Percentiles rank a stretch among this genome's conserved stretches.
Conservation (phyloP, 2,797 vertebrate genomes). For the Salmo trutta region DNA sequence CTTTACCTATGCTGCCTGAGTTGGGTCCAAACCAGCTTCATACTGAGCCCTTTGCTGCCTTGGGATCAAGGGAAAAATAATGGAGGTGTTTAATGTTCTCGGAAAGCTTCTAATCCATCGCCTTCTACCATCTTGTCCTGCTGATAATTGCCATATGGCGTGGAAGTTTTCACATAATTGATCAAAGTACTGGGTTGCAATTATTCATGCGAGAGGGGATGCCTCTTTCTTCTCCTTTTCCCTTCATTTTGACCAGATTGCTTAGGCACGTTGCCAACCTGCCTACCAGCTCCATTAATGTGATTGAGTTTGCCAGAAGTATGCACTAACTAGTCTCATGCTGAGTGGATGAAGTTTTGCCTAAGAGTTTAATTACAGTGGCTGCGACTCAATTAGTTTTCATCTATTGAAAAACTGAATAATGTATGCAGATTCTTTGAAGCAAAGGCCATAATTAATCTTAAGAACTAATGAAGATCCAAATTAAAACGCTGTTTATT, state of each 20-base stretch:
- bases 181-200: conserved; percentile 56
- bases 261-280: conserved; percentile 57
- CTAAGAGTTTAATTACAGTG: conserved; percentile 59
- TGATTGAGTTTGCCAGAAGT: conserved; percentile 65
- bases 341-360: conserved; percentile 60
- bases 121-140: conserved; percentile 46
- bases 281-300: conserved; percentile 60
- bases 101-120: conserved; percentile 42
- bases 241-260: conserved; percentile 60
- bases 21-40: conserved; percentile 15
- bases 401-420: conserved; percentile 52
- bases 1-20: conserved; percentile 18
- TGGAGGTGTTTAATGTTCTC: conserved; percentile 30
- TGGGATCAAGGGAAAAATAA: conserved; percentile 50
- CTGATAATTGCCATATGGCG: conserved; percentile 60
- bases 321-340: conserved; percentile 64
- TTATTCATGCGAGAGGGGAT: conserved; percentile 50
- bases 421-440: conserved; percentile 41
- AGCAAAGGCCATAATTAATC: conserved; percentile 32
- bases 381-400: conserved; percentile 57
- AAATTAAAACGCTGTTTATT: background rate
- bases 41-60: conserved; percentile 21
- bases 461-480: conserved; percentile 5
- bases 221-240: conserved; percentile 49
- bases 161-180: conserved; percentile 65